Conservation (phyloP, 30 jellyfish, hydroid and myxozoan genomes). For the Sanderia malayensis region DNA sequence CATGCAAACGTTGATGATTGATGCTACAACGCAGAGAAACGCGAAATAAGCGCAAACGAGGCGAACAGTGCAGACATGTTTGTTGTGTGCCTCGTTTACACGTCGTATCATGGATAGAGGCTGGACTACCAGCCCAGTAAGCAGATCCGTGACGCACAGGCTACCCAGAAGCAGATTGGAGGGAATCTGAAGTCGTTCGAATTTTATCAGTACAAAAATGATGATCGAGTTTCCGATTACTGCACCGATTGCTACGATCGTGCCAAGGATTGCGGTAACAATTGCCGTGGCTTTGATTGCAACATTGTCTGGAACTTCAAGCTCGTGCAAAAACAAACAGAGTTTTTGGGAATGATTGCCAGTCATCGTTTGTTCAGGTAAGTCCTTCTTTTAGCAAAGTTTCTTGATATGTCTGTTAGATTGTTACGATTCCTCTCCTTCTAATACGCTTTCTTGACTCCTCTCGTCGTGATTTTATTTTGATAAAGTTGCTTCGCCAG, state of each 20-base stretch:
- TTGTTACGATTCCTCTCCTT: no score
- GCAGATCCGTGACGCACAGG: constrained; percentile 35
- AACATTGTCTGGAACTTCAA: constrained; percentile 17
- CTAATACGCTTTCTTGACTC: no score
- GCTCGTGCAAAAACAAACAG: constrained; percentile 37
- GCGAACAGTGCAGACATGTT: constrained; percentile 33
- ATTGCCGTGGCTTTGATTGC: constrained; percentile 43
- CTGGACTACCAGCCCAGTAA: constrained; percentile 39
- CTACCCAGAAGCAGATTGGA: constrained; percentile 45
- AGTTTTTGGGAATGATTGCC: no score
- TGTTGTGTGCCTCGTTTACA: constrained; percentile 28
- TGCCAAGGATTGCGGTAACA: constrained; percentile 34
- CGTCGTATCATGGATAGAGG: constrained; percentile 42
- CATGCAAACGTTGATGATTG: constrained; percentile 49
- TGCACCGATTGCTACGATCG: constrained; percentile 34
- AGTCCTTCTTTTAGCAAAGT: no score
- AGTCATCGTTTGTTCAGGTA: no score
- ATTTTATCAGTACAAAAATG: constrained; percentile 13
- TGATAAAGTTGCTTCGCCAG: no score
- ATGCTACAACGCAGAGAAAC: constrained; percentile 42
- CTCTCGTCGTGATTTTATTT: no score
- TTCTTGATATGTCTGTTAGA: no score
- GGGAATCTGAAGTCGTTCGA: constrained; percentile 51
- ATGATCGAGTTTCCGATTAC: constrained; percentile 38
- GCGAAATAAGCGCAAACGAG: constrained; percentile 58